These are phyloP conservation scores for Dryocosmus kuriphilus DNA, from an alignment of 2,888 invertebrate species.

Conservation along the genomic window DNA sequence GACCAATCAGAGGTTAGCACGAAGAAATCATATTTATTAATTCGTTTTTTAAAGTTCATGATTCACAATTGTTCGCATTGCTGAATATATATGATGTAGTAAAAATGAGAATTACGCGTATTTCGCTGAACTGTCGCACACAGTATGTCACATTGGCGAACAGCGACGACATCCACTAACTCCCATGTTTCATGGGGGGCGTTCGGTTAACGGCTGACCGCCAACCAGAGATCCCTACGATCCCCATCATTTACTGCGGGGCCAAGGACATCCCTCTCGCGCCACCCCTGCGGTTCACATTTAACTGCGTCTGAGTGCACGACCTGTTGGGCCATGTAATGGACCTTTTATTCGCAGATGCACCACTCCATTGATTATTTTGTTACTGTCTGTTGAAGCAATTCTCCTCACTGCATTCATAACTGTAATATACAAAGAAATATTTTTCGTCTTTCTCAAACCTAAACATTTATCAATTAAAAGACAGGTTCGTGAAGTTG, in stretches of 20 bases:
- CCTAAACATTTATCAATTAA: too few relatives aligned
- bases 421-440: too few relatives aligned
- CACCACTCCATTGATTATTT: conserved; percentile 21
- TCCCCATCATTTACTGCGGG: conserved; percentile 28
- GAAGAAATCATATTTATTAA: neutral
- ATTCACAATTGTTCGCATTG: conserved; percentile 5
- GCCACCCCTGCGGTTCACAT: conserved; percentile 26
- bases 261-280: conserved; percentile 19
- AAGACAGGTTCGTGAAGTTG: too few relatives aligned
- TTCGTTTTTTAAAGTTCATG: neutral
- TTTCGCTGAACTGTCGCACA: conserved; percentile 29
- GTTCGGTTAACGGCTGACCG: conserved; percentile 28
- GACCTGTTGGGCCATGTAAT: conserved; percentile 38
- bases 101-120: conserved; percentile 34
- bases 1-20: too few relatives aligned
- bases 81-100: conserved; percentile 21
- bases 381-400: neutral
- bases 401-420: neutral
- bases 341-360: conserved; percentile 31
- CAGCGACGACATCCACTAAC: conserved; percentile 27
- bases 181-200: conserved; percentile 29
- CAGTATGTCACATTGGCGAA: conserved; percentile 35
- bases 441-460: too few relatives aligned
- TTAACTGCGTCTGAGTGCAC: conserved; percentile 32
- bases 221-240: conserved; percentile 29